A percentile compares a stretch with the other conserved stretches of the same genome.
Conservation (phyloP, 1,140 invertebrate species). For the Caenorhabditis briggsae region DNA sequence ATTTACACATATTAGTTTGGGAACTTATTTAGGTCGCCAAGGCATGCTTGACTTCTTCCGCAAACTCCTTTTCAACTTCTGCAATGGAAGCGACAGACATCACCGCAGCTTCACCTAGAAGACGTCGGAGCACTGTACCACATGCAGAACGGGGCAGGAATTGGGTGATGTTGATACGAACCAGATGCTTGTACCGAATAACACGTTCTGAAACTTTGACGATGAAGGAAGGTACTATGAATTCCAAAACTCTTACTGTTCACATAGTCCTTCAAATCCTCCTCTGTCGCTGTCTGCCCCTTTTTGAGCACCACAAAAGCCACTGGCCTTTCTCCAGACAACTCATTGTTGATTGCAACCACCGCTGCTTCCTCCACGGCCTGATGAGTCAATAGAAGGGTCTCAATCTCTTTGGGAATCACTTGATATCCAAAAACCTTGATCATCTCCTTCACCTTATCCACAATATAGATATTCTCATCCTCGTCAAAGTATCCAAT, state of each 20-base stretch:
- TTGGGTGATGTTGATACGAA: conserved; percentile 31
- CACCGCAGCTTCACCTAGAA: conserved; percentile 40
- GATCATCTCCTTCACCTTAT: conserved; percentile 48
- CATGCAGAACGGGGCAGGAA: conserved; percentile 37
- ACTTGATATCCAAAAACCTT: conserved; percentile 58
- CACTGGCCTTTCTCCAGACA: conserved; percentile 42
- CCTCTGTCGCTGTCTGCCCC: background rate
- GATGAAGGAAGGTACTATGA: too few species aligned
- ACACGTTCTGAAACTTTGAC: too few species aligned
- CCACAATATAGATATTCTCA: conserved; percentile 24
- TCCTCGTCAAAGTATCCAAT: conserved; percentile 52
- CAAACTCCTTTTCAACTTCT: conserved; percentile 36
- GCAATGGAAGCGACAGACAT: conserved; percentile 35
- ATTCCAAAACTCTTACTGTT: conserved; percentile 10
- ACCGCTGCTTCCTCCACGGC: conserved; percentile 36
- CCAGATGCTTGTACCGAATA: background rate
- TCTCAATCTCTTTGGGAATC: conserved; percentile 50
- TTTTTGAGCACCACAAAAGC: conserved; percentile 51
- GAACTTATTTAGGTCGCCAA: background rate
- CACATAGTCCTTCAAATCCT: conserved; percentile 48
- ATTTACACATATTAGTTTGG: too few species aligned
- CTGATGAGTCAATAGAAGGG: conserved; percentile 31
- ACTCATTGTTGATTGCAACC: conserved; percentile 34
- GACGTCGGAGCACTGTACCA: conserved; percentile 43
- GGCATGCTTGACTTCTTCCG: background rate